Percentiles rank a stretch among this genome's conserved stretches.
Conservation (phyloP, 2,888 invertebrate species). For the Tryphoninae sp. region DNA sequence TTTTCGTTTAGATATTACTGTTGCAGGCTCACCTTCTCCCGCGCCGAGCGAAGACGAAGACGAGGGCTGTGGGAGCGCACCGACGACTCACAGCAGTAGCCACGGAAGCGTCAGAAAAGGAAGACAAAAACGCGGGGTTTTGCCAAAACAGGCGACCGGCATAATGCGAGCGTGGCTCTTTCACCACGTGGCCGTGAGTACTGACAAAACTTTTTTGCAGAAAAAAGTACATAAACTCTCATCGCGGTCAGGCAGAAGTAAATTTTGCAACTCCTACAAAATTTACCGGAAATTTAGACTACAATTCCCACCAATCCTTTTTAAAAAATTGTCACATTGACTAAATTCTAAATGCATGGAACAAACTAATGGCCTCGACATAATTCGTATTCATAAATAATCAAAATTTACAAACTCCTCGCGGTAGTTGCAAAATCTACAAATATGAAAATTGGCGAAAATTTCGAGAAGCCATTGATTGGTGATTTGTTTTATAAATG, state of each 20-base stretch:
- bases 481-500: too few relatives aligned
- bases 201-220: background rate
- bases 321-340: too few relatives aligned
- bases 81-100: constrained; percentile 83
- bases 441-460: constrained; percentile 8
- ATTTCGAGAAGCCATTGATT: background rate
- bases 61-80: constrained; percentile 79
- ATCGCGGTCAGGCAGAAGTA: too few relatives aligned
- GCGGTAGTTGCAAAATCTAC: background rate
- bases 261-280: too few relatives aligned
- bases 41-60: constrained; percentile 82
- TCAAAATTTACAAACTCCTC: too few relatives aligned
- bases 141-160: constrained; percentile 97
- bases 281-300: too few relatives aligned
- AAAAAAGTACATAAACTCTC: background rate
- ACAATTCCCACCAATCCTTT: too few relatives aligned
- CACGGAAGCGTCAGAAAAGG: constrained; percentile 81
- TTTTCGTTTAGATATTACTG: constrained; percentile 77
- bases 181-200: constrained; percentile 95
- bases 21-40: constrained; percentile 85
- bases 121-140: constrained; percentile 92
- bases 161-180: constrained; percentile 98
- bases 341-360: too few relatives aligned
- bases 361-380: too few relatives aligned
- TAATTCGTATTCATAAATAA: too few relatives aligned